Evolutionary conservation across 2,888 invertebrate genomes (phyloP).

Genomic region (Limnephilus lunatus): DNA sequence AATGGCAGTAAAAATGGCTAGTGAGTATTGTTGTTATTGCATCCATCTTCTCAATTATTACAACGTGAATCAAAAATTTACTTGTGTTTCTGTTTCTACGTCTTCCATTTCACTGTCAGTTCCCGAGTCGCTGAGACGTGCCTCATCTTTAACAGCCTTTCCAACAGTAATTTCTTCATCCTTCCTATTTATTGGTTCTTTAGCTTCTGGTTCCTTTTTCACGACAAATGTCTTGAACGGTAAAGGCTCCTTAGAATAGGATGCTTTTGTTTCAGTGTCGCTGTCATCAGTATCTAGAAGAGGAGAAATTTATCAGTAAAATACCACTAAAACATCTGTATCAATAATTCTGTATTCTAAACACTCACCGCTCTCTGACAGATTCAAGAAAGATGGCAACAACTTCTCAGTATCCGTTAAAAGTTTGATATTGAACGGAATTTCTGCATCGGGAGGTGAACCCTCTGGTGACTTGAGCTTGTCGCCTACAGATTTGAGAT

Average conservation of each 20-base stretch:
- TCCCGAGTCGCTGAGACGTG: slow-evolving; percentile 67
- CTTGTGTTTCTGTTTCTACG: slow-evolving; percentile 66
- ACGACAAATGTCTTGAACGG: slow-evolving; percentile 55
- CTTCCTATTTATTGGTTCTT: neutral
- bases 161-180: neutral
- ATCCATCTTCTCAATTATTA: no score
- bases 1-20: no score
- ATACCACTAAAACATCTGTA: neutral
- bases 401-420: slow-evolving; percentile 75
- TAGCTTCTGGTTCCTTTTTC: slow-evolving; percentile 19
- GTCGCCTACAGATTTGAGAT: slow-evolving; percentile 44
- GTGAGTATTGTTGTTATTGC: no score
- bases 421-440: slow-evolving; percentile 72
- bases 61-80: neutral
- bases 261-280: slow-evolving; percentile 53
- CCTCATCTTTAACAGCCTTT: neutral
- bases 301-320: neutral
- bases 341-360: neutral
- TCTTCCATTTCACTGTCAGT: slow-evolving; percentile 69
- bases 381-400: slow-evolving; percentile 73
- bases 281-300: slow-evolving; percentile 59
- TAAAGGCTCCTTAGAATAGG: slow-evolving; percentile 46
- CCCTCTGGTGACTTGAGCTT: slow-evolving; percentile 44
- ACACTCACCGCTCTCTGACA: slow-evolving; percentile 75
- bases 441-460: slow-evolving; percentile 31